Base-by-base conservation (phyloP, 2,888 invertebrate species). In the Cerastis leucographa region DNA sequence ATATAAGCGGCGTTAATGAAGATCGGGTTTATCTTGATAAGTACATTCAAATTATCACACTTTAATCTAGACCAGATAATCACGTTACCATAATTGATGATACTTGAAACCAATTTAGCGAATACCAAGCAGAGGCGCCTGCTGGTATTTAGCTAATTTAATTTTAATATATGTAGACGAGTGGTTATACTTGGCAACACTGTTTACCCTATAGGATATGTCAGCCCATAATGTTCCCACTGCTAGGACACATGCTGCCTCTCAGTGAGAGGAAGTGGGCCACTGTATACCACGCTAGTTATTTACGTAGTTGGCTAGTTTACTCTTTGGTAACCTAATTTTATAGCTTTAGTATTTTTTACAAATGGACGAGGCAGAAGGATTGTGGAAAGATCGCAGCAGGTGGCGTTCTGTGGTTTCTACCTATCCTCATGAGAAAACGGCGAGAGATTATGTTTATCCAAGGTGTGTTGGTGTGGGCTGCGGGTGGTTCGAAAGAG, bases 41-140 rank as follows among this genome's bases (percentile, higher is more conserved):
- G 61, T 51, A 49, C 25, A 70, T 46, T 29, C 2, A 56, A 69
- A 66, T 73, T 25, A 71, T 22, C 46, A 42, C 17, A 54, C 29
- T 61, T 61, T 66, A 79, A 66, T 79, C 62, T 44, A 70, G 66
- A 73, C 62, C 35, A 67, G 66, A 73, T 80, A 25, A 83, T 74
- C 65, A 12, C 12, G n/a, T 79, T 62, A 25, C 62, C 29, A 62
- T 80, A 83, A 80, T 81, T 74, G 66, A 70, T 74, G 81, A 70
- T 46, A 84, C 56, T 70, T 25, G 69, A 79, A 56, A 65, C 80
- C 54, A 67, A 84, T 84, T 83, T 67, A 70, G 80, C 14, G 61
- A 70, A 70, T 22, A 66, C 62, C 67, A 14, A 67, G 54, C 35
- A 9, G 14, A 54, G 35, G 44, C n/a, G 54, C 40, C n/a, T 25